Percentiles rank a stretch among this genome's conserved stretches.
Conservation (phyloP, 2,888 invertebrate species). For the Hydropsyche betteni region DNA sequence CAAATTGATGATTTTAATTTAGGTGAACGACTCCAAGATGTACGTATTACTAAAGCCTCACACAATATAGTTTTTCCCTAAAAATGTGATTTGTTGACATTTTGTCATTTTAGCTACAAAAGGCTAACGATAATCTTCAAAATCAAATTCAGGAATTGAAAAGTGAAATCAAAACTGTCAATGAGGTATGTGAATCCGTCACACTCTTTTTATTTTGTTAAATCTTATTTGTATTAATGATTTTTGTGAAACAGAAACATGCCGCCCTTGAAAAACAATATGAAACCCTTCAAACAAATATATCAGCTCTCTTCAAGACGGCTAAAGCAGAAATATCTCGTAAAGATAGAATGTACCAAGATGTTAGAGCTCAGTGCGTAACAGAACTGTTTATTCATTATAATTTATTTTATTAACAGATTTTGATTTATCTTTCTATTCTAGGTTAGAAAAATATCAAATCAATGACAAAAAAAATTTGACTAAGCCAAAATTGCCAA, state of each 20-base stretch:
- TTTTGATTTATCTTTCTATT: too few relatives aligned
- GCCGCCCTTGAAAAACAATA: background rate
- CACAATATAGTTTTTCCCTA: too few relatives aligned
- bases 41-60: too few relatives aligned
- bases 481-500: too few relatives aligned
- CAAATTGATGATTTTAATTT: slow-evolving; percentile 37
- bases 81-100: too few relatives aligned
- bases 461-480: too few relatives aligned
- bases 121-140: background rate
- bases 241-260: slow-evolving; percentile 9
- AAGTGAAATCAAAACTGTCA: background rate
- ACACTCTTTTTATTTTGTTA: slow-evolving; percentile 1
- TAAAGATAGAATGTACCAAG: slow-evolving; percentile 21
- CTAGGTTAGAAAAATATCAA: too few relatives aligned
- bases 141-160: slow-evolving; percentile 4
- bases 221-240: background rate
- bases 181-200: background rate
- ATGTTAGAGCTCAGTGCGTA: background rate
- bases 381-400: too few relatives aligned
- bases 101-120: background rate
- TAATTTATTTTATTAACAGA: too few relatives aligned
- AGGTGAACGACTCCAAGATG: background rate
- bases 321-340: slow-evolving; percentile 24
- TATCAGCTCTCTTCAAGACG: slow-evolving; percentile 35
- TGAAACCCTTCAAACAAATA: slow-evolving; percentile 28